These are phyloP conservation scores for Melanitta fusca DNA, from an alignment of 2,797 vertebrate species.

Conservation along the genomic window DNA sequence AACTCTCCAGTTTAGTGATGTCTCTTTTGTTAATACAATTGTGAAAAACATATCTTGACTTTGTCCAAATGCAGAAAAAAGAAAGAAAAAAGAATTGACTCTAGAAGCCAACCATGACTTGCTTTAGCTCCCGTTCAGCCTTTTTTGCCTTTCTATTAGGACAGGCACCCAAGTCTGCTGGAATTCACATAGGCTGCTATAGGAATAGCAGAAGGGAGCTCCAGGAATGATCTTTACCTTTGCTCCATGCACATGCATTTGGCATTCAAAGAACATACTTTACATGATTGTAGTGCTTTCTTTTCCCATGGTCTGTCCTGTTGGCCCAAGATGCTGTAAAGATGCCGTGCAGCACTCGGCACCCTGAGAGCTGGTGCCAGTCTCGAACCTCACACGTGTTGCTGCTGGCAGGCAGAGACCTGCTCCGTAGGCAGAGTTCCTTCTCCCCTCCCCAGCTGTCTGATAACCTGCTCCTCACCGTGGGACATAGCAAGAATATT, in stretches of 20 bases:
- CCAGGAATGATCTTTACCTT: neutral
- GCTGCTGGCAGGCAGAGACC: neutral
- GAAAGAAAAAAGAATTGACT: neutral
- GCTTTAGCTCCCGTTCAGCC: neutral
- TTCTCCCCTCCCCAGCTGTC: neutral
- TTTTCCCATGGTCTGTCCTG: neutral
- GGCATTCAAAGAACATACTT: neutral
- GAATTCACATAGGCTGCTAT: neutral
- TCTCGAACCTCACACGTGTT: neutral
- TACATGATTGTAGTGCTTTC: neutral
- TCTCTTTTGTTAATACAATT: neutral
- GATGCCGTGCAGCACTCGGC: fast-evolving
- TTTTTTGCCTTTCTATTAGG: neutral
- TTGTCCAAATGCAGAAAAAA: neutral
- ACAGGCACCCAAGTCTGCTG: neutral
- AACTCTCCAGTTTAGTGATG: neutral
- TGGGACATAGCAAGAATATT: too few species aligned
- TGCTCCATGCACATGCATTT: neutral
- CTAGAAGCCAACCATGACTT: neutral
- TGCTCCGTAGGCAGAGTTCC: neutral
- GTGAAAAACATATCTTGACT: neutral
- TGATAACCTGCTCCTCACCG: neutral
- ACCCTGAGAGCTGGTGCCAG: neutral
- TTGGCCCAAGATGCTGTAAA: neutral
- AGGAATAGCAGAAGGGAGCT: neutral